Evolutionary conservation across 2,113 vertebrate genomes (phyloP).

Genomic region (Pseudopodoces humilis): DNA sequence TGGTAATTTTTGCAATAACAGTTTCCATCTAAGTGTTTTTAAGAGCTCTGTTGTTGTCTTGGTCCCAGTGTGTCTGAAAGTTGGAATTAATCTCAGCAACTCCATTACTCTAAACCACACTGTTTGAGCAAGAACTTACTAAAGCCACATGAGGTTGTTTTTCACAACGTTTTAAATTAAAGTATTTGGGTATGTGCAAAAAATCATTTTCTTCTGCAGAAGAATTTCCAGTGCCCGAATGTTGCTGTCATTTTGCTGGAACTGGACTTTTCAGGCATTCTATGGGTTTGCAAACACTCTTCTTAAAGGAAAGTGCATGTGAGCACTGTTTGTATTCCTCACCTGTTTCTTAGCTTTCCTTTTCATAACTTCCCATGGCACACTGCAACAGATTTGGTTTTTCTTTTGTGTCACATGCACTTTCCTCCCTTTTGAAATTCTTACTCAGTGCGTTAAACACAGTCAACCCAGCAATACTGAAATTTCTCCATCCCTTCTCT

Average conservation of each 20-base stretch:
- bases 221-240: background rate
- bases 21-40: background rate
- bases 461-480: background rate
- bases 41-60: background rate
- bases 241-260: background rate
- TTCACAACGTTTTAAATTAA: background rate
- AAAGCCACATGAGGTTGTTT: background rate
- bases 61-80: background rate
- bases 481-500: background rate
- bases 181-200: background rate
- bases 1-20: background rate
- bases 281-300: background rate
- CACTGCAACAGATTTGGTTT: background rate
- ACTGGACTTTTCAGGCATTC: background rate
- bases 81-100: background rate
- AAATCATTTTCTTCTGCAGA: background rate
- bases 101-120: background rate
- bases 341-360: background rate
- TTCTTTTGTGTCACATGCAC: background rate
- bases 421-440: background rate
- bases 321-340: background rate
- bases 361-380: background rate
- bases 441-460: background rate
- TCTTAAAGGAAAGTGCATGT: background rate
- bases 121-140: background rate